Percentiles rank a stretch among this genome's conserved stretches.
These are phyloP conservation scores for Xiphophorus maculatus DNA, from an alignment of 2,113 vertebrate genomes.

Conservation along the genomic window DNA sequence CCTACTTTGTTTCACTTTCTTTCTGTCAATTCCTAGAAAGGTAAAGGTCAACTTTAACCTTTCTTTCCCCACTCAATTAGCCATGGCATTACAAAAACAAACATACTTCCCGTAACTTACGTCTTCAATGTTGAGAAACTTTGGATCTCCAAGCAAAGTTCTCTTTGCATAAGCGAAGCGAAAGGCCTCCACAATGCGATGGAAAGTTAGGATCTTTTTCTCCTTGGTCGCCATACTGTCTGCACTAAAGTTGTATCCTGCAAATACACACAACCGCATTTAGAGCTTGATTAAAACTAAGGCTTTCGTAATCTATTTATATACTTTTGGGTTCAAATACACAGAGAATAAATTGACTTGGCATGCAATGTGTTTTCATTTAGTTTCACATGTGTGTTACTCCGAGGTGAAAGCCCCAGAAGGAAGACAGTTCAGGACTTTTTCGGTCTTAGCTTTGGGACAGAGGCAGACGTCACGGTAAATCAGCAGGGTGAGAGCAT, in stretches of 20 bases:
- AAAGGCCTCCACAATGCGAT: slow-evolving; percentile 92
- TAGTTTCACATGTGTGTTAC: slow-evolving; percentile 7
- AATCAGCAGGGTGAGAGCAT: slow-evolving; percentile 46
- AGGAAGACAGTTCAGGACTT: slow-evolving; percentile 29
- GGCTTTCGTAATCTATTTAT: background rate
- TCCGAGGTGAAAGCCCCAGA: slow-evolving; percentile 29
- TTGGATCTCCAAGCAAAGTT: slow-evolving; percentile 87
- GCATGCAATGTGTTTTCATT: slow-evolving; percentile 23
- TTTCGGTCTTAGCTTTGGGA: slow-evolving; percentile 48
- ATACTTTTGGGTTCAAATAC: slow-evolving; percentile 1
- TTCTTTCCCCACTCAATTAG: background rate
- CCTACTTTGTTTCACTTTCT: background rate
- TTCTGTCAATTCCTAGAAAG: no score
- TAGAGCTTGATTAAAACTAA: background rate
- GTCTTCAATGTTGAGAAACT: slow-evolving; percentile 83
- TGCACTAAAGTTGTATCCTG: slow-evolving; percentile 88
- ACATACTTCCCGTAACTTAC: slow-evolving; percentile 71
- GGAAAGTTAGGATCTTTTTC: slow-evolving; percentile 87
- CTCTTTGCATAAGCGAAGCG: slow-evolving; percentile 94
- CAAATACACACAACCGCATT: slow-evolving; percentile 14
- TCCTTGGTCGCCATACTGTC: slow-evolving; percentile 79
- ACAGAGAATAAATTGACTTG: slow-evolving; percentile 13
- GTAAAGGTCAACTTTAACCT: background rate
- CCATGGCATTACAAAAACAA: background rate
- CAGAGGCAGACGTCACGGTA: slow-evolving; percentile 40